Base-by-base conservation (phyloP, 2,888 invertebrate species). In the Balanococcus diminutus region DNA sequence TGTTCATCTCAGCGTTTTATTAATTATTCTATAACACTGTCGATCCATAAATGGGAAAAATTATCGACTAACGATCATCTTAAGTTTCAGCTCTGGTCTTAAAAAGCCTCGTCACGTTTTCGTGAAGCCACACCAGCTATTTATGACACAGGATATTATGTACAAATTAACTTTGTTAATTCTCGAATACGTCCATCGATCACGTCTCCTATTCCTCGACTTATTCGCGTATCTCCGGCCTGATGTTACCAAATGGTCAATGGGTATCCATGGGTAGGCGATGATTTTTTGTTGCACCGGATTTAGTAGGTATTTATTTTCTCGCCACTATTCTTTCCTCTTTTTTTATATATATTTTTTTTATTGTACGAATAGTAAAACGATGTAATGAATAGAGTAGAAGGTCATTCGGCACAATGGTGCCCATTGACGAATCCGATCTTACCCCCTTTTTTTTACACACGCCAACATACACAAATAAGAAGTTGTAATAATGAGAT, bases 131-230 rank as follows among this genome's bases (percentile, higher is more conserved):
- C n/a, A n/a, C n/a, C 22, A 22, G 56, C 56, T 22, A 56, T 56
- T 56, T 56, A 56, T 56, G 56, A 56, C 56, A 56, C 56, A 56
- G 56, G 56, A 56, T 56, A 56, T 56, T 8, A n/a, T n/a, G n/a
- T n/a, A 31, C 25, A 67, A 67, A 67, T 67, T 67, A 67, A 67
- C 67, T 28, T 67, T 67, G 67, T 67, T 67, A 28, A 67, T 67
- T 67, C 67, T 25, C 28, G 28, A 28, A 67, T 28, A 67, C 67
- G 67, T 67, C 28, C 67, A 67, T 67, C 67, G 28, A 67, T 67
- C 67, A 67, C 67, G 67, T 67, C 28, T 67, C 28, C 14, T 28
- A 22, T 56, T 56, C 56, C 22, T 56, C 22, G 22, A 14, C 56
- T 28, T 28, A 67, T 67, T 67, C 67, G 67, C 67, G n/a, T n/a